Conservation (phyloP, 2,797 vertebrate species). For the Lophura swinhoii region DNA sequence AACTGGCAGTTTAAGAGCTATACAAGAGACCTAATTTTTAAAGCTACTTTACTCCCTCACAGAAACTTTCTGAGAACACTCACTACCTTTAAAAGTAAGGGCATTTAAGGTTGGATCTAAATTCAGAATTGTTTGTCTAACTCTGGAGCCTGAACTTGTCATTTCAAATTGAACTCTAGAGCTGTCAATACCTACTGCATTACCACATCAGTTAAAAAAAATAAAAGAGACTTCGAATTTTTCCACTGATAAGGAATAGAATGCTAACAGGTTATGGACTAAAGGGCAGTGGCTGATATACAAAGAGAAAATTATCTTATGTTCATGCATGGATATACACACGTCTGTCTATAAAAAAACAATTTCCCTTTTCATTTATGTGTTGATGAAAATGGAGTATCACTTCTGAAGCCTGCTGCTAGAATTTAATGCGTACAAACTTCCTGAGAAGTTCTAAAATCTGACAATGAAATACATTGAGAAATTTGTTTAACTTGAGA, state of each 20-base stretch:
- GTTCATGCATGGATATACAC: background rate
- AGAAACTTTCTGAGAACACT: background rate
- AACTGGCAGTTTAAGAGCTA: background rate
- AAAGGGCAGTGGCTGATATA: background rate
- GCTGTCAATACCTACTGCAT: background rate
- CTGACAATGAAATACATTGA: background rate
- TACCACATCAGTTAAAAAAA: background rate
- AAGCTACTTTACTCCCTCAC: background rate
- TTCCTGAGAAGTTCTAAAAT: background rate
- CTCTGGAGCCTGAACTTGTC: constrained; percentile 13
- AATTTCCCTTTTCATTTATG: background rate
- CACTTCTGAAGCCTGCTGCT: constrained; percentile 10
- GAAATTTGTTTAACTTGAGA: background rate
- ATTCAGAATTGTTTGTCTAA: constrained; percentile 17
- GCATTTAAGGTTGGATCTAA: background rate
- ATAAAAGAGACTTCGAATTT: background rate
- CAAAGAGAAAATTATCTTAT: background rate
- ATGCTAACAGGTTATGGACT: background rate
- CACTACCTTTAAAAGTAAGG: constrained; percentile 5
- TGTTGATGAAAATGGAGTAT: background rate
- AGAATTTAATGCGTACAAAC: background rate
- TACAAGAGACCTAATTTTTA: background rate
- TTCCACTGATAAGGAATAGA: background rate
- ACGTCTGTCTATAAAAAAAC: background rate
- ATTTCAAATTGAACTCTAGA: background rate